These are phyloP conservation scores for Neogale vison DNA, from an alignment of 2,113 vertebrate genomes.

Conservation along the genomic window DNA sequence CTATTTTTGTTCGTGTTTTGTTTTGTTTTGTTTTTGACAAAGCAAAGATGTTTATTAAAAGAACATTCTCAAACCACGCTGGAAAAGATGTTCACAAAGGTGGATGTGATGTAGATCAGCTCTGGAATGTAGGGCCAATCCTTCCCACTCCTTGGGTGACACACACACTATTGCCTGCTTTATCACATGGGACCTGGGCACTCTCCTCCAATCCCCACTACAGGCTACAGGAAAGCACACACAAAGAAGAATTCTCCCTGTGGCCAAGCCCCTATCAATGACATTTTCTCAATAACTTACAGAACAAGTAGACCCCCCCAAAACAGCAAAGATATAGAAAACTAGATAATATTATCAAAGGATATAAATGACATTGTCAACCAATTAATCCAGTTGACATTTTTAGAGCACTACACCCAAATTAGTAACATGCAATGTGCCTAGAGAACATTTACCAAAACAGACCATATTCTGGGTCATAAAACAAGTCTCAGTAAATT, in stretches of 20 bases:
- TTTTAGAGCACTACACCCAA: not conserved
- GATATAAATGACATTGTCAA: not conserved
- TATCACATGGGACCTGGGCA: not conserved
- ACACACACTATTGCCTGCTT: not conserved
- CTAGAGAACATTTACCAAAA: not conserved
- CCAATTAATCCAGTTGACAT: not conserved
- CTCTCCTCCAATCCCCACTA: too few species aligned
- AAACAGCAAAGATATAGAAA: not conserved
- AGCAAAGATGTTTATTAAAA: not conserved
- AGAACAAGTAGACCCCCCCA: not conserved
- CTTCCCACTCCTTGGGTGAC: not conserved
- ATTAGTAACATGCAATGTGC: accelerated
- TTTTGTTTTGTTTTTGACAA: not conserved
- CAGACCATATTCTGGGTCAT: not conserved
- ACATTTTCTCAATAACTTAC: not conserved
- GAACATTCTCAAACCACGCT: not conserved
- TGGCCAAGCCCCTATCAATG: not conserved
- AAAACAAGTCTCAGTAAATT: not conserved
- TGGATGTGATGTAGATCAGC: not conserved
- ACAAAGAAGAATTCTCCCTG: not conserved
- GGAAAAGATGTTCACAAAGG: not conserved
- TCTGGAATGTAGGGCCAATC: not conserved
- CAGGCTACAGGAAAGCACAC: not conserved
- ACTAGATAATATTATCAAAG: not conserved
- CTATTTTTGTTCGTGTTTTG: not conserved